Evolutionary conservation across 2,888 invertebrate species (phyloP), one percentile per base, ranked within the genome.

Genomic region (Orthonevra nobilis): DNA sequence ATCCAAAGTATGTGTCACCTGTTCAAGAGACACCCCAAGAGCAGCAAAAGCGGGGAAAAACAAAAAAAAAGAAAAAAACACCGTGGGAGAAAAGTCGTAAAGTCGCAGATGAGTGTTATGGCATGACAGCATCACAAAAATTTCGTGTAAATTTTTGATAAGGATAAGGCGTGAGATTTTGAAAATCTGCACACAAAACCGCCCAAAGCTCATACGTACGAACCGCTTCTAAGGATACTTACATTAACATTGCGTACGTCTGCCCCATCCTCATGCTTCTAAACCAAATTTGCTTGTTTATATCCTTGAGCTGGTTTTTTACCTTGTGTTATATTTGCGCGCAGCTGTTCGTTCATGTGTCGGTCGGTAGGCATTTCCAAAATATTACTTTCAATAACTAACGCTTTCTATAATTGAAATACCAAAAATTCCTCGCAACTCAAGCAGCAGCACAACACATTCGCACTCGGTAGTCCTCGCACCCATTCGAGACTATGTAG

Each of bases 61-160:
- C n/a, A n/a, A n/a, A n/a, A n/a, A n/a, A n/a, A n/a, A n/a, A n/a
- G n/a, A n/a, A n/a, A n/a, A n/a, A n/a, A n/a, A n/a, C n/a, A n/a
- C n/a, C n/a, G n/a, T n/a, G n/a, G n/a, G n/a, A n/a, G n/a, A n/a
- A 2, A 4, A 69, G 54, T 54, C 52, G 30, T 69, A 63, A 75
- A 56, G 56, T 63, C 69, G 23, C 69, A 75, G 63, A 75, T 69
- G 69, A 75, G 54, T 44, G 50, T 28, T 50, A 69, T 42, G 63
- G 56, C 69, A 63, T 56, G 12, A 69, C 46, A n/a, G n/a, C n/a
- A n/a, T n/a, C n/a, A n/a, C n/a, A n/a, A n/a, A 69, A 63, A 75
- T 69, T 69, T 69, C 61, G 56, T 56, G 61, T 75, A 70, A 50
- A 70, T 69, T 69, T 75, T 75, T 75, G 61, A 75, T 69, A 69